Evolutionary conservation across 1,140 invertebrate genomes (phyloP).

Genomic region (Heterodera schachtii): DNA sequence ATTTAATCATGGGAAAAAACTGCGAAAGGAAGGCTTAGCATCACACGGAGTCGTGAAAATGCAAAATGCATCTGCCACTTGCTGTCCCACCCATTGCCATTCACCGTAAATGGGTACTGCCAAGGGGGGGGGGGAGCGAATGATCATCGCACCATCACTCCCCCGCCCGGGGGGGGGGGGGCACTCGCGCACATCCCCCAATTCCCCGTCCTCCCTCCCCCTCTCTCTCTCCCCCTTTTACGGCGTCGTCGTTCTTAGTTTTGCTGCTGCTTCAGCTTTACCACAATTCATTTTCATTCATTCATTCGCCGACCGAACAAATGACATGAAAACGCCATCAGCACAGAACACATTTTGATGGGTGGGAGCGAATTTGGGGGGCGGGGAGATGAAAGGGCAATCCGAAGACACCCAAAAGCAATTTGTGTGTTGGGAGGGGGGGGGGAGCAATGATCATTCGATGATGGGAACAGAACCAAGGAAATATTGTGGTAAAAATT

Average conservation of each 20-base stretch:
- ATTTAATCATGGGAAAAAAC: no score
- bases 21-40: no score
- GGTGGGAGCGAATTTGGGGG: neutral
- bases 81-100: no score
- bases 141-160: neutral
- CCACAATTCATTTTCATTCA: neutral
- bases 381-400: neutral
- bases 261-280: neutral
- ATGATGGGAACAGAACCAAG: neutral
- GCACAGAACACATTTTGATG: neutral
- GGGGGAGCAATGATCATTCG: neutral
- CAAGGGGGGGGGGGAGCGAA: no score
- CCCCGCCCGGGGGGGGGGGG: no score
- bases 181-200: neutral
- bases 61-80: no score
- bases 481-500: neutral
- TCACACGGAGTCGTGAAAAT: no score
- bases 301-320: neutral
- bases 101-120: neutral
- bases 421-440: neutral
- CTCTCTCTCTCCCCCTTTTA: neutral
- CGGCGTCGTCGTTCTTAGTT: no score
- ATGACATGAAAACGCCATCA: neutral
- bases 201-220: no score
- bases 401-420: neutral